Percentiles rank a stretch among this genome's conserved stretches.
Conservation (phyloP, 2,113 vertebrate species). For the Lepidiolamprologus cunningtoni region DNA sequence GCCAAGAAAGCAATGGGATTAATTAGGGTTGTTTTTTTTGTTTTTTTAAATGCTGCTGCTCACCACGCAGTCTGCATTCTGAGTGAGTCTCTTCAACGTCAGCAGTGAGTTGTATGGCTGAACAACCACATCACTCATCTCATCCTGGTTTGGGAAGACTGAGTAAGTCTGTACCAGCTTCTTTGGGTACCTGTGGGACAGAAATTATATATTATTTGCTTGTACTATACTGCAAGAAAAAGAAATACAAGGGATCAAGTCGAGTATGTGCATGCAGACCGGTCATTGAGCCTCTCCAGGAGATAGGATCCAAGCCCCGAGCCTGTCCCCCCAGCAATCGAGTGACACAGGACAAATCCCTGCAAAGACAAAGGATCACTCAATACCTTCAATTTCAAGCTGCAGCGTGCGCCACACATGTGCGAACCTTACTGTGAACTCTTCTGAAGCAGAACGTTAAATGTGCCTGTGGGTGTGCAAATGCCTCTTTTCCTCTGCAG, state of each 20-base stretch:
- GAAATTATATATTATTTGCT: not conserved
- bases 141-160: slow-evolving; percentile 96
- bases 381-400: not conserved
- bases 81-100: slow-evolving; percentile 93
- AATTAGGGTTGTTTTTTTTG: not conserved
- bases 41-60: slow-evolving; percentile 18
- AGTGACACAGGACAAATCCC: slow-evolving; percentile 98
- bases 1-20: not conserved
- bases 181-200: slow-evolving; percentile 85
- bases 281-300: slow-evolving; percentile 95
- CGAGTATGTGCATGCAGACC: slow-evolving; percentile 62
- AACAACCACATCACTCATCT: slow-evolving; percentile 98
- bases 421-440: slow-evolving; percentile 21
- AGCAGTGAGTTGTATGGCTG: slow-evolving; percentile 97
- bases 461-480: slow-evolving; percentile 44
- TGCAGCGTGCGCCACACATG: slow-evolving; percentile 21
- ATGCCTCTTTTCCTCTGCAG: slow-evolving; percentile 34
- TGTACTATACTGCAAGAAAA: not conserved
- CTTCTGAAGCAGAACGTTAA: slow-evolving; percentile 21
- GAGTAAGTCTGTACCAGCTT: slow-evolving; percentile 98
- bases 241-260: not conserved
- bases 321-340: slow-evolving; percentile 94
- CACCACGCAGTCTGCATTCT: slow-evolving; percentile 98
- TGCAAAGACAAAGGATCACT: slow-evolving; percentile 47
- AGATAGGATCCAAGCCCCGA: slow-evolving; percentile 95